A percentile compares a stretch with the other conserved stretches of the same genome.
Conservation (phyloP, 1,140 invertebrate genomes). For the Pseudobourletiella spinata region DNA sequence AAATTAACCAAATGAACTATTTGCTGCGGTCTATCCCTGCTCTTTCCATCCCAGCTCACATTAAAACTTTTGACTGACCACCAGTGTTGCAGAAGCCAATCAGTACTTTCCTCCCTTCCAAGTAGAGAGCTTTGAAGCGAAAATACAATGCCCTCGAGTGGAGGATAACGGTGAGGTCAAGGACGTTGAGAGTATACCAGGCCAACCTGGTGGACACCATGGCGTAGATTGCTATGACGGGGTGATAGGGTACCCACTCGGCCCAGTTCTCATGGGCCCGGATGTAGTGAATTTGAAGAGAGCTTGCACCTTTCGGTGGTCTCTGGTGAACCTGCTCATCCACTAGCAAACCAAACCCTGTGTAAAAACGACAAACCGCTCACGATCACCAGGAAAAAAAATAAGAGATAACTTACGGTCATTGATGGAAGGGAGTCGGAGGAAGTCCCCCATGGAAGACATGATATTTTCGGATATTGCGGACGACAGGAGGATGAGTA, state of each 20-base stretch:
- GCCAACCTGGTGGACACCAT: slow-evolving; percentile 20
- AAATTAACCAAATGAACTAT: background rate
- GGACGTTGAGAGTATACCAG: slow-evolving; percentile 22
- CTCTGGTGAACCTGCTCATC: no score
- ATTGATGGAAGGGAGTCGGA: no score
- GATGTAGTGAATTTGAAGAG: slow-evolving; percentile 9
- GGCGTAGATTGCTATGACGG: slow-evolving; percentile 4
- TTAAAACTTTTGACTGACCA: background rate
- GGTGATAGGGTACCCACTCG: slow-evolving; percentile 10
- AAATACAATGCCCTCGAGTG: slow-evolving; percentile 17
- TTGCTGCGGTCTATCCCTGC: background rate
- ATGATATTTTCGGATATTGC: no score
- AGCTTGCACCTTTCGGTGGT: no score
- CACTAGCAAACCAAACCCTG: no score
- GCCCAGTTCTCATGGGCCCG: slow-evolving; percentile 12
- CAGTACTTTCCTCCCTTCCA: no score
- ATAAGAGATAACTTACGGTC: no score
- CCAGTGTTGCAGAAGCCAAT: no score
- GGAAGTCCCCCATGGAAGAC: no score
- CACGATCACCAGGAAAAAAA: no score
- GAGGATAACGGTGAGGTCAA: slow-evolving; percentile 17
- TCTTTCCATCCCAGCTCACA: background rate
- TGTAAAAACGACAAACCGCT: no score
- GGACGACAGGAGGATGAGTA: no score
- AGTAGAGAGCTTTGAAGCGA: slow-evolving; percentile 13